Base-by-base conservation (phyloP, 2,113 vertebrate genomes). In the Pandion haliaetus region DNA sequence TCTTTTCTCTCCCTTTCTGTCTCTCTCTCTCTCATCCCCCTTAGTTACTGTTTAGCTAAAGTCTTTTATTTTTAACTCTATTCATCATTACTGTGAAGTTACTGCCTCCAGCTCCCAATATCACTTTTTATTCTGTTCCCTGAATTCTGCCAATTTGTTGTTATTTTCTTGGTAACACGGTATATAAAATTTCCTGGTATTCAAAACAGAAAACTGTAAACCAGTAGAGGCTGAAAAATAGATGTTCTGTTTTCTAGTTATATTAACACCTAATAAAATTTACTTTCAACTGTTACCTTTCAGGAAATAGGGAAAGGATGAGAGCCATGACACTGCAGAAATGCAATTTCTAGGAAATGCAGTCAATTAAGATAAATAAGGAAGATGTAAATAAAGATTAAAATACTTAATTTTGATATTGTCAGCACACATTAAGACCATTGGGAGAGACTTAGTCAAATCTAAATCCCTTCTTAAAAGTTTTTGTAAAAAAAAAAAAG, bases 1-100 rank as follows among this genome's bases (percentile, higher is more conserved):
- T 65, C 8, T 86, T 62, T 47, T 72, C 31, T 80, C 3, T 88
- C 40, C 4, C 15, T 47, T 52, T 54, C 14, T 78, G 3, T 61
- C 28, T 61, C 1, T 0, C 11, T 57, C 11, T 19, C 7, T 58
- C 24, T 76, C 12, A 72, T 17, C 5, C 25, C 1, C 4, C 9
- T 66, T 78, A 62, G 29, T 45, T 80, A 69, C 13, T 59, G 9
- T 87, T 96, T 61, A 88, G 58, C 19, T 76, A 71, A 69, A 74
- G 10, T 78, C 6, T 55, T 74, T 67, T 57, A 36, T 28, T 71
- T 96, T 82, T 85, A 76, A 8, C 19, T 69, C 13, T 87, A 6
- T 62, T 90, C n/a, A 24, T 66, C 19, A 61, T 57, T 61, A 79
- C 12, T 59, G 8, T 61, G 57, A 89, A 91, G 47, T 76, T 0